A percentile compares a stretch with the other conserved stretches of the same genome.
These are phyloP conservation scores for Rhabdophis nuchalis DNA, from an alignment of 2,797 vertebrate species.

Conservation along the genomic window DNA sequence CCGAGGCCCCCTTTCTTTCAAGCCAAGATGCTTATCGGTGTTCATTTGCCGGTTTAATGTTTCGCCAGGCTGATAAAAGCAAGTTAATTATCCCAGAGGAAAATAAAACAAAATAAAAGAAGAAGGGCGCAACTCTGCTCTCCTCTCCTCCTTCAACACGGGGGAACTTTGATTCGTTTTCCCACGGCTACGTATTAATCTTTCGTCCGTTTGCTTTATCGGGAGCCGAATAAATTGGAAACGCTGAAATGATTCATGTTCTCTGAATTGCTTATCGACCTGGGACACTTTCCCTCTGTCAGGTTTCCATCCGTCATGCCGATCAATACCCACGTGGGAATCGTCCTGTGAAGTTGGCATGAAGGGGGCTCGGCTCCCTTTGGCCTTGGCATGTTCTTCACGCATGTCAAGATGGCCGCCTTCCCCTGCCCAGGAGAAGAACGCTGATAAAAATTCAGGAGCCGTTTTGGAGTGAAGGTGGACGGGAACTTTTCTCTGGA, in stretches of 20 bases:
- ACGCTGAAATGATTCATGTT: slow-evolving; percentile 60
- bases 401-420: neutral
- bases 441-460: neutral
- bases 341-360: neutral
- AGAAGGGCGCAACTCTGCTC: slow-evolving; percentile 20
- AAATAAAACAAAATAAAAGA: neutral
- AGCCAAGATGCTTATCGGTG: slow-evolving; percentile 38
- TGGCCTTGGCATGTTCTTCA: neutral
- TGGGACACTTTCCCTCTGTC: slow-evolving; percentile 45
- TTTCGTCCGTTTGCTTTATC: slow-evolving; percentile 59
- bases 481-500: neutral
- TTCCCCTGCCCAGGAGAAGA: neutral
- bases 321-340: slow-evolving; percentile 54
- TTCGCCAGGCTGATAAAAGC: slow-evolving; percentile 58
- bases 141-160: neutral
- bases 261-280: slow-evolving; percentile 61
- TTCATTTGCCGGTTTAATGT: slow-evolving; percentile 49
- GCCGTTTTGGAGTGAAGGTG: neutral
- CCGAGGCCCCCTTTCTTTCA: neutral
- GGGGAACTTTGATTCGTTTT: slow-evolving; percentile 12
- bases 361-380: neutral
- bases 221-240: slow-evolving; percentile 62
- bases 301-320: slow-evolving; percentile 49
- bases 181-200: slow-evolving; percentile 54
- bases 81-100: slow-evolving; percentile 53